Base-by-base conservation (phyloP, 2,797 vertebrate species). In the Atherinosoma microstoma region DNA sequence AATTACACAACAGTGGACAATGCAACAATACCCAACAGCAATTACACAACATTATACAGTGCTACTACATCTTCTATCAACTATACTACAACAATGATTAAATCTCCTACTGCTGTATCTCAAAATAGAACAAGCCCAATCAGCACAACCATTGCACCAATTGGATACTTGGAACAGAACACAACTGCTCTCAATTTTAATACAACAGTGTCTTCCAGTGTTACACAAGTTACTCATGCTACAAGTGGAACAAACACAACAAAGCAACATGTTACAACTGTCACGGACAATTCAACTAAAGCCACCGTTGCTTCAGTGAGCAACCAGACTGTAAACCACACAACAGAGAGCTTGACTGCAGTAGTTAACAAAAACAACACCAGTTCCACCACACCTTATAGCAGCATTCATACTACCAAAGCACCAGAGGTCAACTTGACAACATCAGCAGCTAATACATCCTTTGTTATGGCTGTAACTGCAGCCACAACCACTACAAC, bases 271-370 rank as follows among this genome's bases (percentile, higher is more conserved):
- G 16, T 38, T 34, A 81, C 45, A 0, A 29, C 47, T 15, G 2
- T 34, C 30, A 22, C 56, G 0, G 3, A 58, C 64, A 84, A 64
- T 69, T 65, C 29, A 42, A 72, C 56, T 6, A 54, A 49, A 61
- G 29, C 75, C 3, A 61, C 82, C 18, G 16, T n/a, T n/a, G 24
- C 65, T 30, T 64, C 73, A 49, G 18, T 30, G 5, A 38, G 24
- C 11, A 79, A 80, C 29, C 60, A 67, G 6, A 83, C 70, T 5
- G 30, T 12, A 67, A 42, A 74, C 67, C 16, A 47, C 36, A 83
- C 59, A 36, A 71, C 79, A 49, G 3, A 1, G 0, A 68, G 8
- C 27, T 20, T 27, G n/a, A 47, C 35, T 42, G 80, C 76, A 67
- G 35, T 61, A 64, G 47, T 24, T 29, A 58, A 6, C 6, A 38